Conservation (phyloP, 2,797 vertebrate species). For the Psittacula echo region DNA sequence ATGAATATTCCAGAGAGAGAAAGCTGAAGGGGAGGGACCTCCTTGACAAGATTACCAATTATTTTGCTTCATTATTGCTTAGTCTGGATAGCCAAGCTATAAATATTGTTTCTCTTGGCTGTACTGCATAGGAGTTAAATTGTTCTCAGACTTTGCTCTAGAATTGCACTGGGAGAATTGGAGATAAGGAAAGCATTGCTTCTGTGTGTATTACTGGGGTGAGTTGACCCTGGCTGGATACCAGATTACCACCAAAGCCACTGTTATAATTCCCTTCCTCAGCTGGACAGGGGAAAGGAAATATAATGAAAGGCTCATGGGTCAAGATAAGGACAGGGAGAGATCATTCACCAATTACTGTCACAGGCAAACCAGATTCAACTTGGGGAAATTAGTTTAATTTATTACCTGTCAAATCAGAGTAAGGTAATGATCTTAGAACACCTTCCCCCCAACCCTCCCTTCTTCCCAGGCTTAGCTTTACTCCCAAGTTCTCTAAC, state of each 20-base stretch:
- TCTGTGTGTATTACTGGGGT: not conserved
- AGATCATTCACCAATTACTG: not conserved
- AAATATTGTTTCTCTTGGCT: not conserved
- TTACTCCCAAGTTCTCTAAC: not conserved
- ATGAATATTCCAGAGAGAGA: not conserved
- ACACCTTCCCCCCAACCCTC: not conserved
- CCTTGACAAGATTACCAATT: not conserved
- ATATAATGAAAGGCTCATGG: not conserved
- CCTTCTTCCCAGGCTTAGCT: not conserved
- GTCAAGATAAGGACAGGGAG: not conserved
- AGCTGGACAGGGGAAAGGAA: not conserved
- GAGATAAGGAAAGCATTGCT: not conserved
- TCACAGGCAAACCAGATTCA: not conserved
- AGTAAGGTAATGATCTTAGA: not conserved
- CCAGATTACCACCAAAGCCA: not conserved
- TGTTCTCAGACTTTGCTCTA: not conserved
- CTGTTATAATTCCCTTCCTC: not conserved
- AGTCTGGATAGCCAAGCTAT: not conserved
- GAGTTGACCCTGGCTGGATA: not conserved
- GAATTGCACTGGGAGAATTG: not conserved
- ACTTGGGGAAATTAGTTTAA: not conserved
- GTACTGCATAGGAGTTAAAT: not conserved
- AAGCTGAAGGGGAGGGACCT: not conserved
- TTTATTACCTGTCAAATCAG: not conserved
- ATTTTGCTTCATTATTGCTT: not conserved